These are phyloP conservation scores for Ricordea florida DNA, from an alignment of 92 coral and sea anemone genomes.

Conservation along the genomic window DNA sequence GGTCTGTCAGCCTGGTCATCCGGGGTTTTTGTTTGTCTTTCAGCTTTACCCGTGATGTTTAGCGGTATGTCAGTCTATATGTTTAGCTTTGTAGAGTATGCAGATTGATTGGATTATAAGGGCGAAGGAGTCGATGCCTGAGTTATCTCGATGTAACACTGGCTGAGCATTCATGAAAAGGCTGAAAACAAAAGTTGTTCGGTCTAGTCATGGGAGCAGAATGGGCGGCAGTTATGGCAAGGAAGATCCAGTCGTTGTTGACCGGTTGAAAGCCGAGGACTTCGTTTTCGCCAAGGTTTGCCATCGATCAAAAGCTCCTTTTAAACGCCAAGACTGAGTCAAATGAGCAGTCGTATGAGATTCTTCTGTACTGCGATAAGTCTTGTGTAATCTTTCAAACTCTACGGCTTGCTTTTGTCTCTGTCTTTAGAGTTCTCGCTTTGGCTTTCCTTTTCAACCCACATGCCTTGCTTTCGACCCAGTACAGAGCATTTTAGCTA, in stretches of 20 bases:
- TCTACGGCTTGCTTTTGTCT: background rate
- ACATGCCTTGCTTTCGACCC: constrained; percentile 96
- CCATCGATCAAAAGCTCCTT: background rate
- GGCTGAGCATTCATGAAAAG: constrained; percentile 62
- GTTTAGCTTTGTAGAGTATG: no score
- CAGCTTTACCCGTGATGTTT: no score
- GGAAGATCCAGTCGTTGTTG: constrained; percentile 73
- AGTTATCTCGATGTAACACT: background rate
- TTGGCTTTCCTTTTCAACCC: constrained; percentile 96
- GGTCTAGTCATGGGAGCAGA: constrained; percentile 45
- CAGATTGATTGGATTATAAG: no score
- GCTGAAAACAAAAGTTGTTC: constrained; percentile 48
- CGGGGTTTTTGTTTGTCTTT: no score
- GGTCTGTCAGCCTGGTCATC: no score
- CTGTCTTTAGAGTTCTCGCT: constrained; percentile 76
- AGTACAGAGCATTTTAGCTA: constrained; percentile 85
- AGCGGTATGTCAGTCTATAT: no score
- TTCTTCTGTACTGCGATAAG: background rate
- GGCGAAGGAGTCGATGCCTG: background rate
- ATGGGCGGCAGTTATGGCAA: constrained; percentile 25
- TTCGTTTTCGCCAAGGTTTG: constrained; percentile 85
- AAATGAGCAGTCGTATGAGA: background rate
- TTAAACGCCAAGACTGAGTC: background rate
- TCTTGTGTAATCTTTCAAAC: background rate
- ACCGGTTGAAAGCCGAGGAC: constrained; percentile 83